Evolutionary conservation across 1,140 invertebrate species (phyloP).

Genomic region (Lordiphosa stackelbergi): DNA sequence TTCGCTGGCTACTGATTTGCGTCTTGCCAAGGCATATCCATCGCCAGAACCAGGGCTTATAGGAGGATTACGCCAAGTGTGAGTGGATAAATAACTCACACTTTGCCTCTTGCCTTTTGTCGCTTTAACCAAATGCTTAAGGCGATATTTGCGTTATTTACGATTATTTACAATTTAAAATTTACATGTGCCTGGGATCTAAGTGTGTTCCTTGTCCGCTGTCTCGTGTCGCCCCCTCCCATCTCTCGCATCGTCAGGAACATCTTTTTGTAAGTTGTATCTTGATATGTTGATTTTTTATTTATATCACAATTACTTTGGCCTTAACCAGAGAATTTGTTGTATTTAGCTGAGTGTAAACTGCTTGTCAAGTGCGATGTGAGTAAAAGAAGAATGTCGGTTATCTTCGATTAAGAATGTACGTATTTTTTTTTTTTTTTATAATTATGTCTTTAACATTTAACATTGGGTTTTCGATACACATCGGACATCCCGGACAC

Average conservation of each 20-base stretch:
- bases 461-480: too few species aligned
- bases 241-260: constrained; percentile 6
- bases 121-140: constrained; percentile 50
- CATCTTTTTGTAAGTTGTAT: constrained; percentile 54
- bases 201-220: constrained; percentile 2
- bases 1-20: constrained; percentile 55
- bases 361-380: constrained; percentile 19
- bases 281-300: constrained; percentile 71
- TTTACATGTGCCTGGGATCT: constrained; percentile 57
- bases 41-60: constrained; percentile 34
- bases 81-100: constrained; percentile 56
- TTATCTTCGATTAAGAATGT: neutral
- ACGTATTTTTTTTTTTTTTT: too few species aligned
- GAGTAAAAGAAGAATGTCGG: neutral
- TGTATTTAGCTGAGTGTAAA: constrained; percentile 18
- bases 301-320: constrained; percentile 66
- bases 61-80: constrained; percentile 50
- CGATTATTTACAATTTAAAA: constrained; percentile 75
- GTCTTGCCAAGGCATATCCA: constrained; percentile 24
- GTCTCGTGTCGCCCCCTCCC: constrained; percentile 6
- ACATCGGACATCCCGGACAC: too few species aligned
- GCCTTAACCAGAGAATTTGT: constrained; percentile 44
- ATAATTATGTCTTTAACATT: too few species aligned
- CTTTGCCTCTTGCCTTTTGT: constrained; percentile 50
- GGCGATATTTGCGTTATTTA: constrained; percentile 75